These are phyloP conservation scores for Macrobrachium nipponense DNA, from an alignment of 1,140 invertebrate genomes.

Conservation along the genomic window DNA sequence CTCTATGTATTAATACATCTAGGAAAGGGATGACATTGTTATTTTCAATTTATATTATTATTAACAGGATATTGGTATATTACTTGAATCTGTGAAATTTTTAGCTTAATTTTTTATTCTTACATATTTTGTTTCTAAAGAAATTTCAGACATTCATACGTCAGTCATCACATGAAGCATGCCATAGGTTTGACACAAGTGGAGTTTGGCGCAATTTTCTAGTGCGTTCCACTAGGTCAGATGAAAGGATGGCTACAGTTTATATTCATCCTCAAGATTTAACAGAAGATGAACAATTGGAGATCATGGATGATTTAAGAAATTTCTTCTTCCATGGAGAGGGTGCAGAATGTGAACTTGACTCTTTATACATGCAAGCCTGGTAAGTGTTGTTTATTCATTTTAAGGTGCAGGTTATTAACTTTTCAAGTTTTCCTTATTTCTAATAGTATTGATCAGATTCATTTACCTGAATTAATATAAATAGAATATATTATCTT, in stretches of 20 bases:
- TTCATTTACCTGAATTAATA: background rate
- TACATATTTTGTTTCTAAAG: slow-evolving; percentile 64
- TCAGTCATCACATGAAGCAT: slow-evolving; percentile 67
- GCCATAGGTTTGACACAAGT: slow-evolving; percentile 69
- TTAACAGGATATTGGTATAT: too few relatives aligned
- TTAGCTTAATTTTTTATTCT: too few relatives aligned
- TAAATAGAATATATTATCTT: background rate
- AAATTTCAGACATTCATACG: slow-evolving; percentile 70
- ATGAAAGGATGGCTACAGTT: slow-evolving; percentile 70
- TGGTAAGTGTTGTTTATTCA: slow-evolving; percentile 64
- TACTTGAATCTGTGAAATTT: background rate
- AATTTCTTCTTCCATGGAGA: slow-evolving; percentile 65
- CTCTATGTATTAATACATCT: too few relatives aligned
- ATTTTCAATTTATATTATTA: too few relatives aligned
- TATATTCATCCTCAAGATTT: slow-evolving; percentile 71
- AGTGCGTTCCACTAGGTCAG: slow-evolving; percentile 69
- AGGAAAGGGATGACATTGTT: too few relatives aligned
- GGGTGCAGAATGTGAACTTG: slow-evolving; percentile 56
- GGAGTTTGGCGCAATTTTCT: slow-evolving; percentile 72
- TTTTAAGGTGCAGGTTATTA: background rate
- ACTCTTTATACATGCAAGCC: slow-evolving; percentile 67
- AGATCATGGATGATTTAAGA: slow-evolving; percentile 42
- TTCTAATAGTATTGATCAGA: background rate
- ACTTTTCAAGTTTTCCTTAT: background rate
- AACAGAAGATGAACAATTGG: slow-evolving; percentile 52